Base-by-base conservation (phyloP, 2,113 vertebrate species). In the Riparia riparia region DNA sequence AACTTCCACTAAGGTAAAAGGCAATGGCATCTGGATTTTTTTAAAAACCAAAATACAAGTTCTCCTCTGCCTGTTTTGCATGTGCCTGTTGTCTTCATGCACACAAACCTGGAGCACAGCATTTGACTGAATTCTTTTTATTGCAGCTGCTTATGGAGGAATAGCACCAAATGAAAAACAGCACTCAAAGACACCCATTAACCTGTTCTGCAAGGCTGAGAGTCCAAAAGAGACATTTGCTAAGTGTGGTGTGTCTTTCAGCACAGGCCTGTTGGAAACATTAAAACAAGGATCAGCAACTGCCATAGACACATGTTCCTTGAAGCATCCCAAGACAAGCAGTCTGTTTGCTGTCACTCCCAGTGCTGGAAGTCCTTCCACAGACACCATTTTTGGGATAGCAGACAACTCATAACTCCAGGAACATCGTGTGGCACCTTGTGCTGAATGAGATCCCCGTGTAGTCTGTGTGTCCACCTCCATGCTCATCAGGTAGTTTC, bases 211-310 rank as follows among this genome's bases (percentile, higher is more conserved):
- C 81, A 86, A 85, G 95, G 82, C 87, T 53, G 68, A 42, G 72
- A 78, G 90, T 73, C 95, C 89, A 89, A 58, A 78, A 64, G 39
- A 80, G 39, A 58, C 57, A 17, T 64, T 50, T 79, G 39, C 70
- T 79, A 47, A 87, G 64, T 16, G 3, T 41, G 53, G 53, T 21
- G n/a, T 31, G n/a, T 68, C 34, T 78, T 66, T 74, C 81, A 94
- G 53, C 66, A 17, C 41, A 56, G 78, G 80, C 70, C 84, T 82
- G 56, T 41, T 22, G 41, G 71, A 49, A 65, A 50, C 66, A 73
- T 81, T 90, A 97, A 95, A 96, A 89, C 90, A 25, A 32, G 74
- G 93, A 84, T 90, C 95, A 94, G 79, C 88, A 82, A 63, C 76
- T 83, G 70, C 80, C 78, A 22, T 66, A 72, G 91, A 53, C 45